A percentile compares a stretch with the other conserved stretches of the same genome.
Evolutionary conservation across 2,888 invertebrate species (phyloP).

Genomic region (Elegia similella): DNA sequence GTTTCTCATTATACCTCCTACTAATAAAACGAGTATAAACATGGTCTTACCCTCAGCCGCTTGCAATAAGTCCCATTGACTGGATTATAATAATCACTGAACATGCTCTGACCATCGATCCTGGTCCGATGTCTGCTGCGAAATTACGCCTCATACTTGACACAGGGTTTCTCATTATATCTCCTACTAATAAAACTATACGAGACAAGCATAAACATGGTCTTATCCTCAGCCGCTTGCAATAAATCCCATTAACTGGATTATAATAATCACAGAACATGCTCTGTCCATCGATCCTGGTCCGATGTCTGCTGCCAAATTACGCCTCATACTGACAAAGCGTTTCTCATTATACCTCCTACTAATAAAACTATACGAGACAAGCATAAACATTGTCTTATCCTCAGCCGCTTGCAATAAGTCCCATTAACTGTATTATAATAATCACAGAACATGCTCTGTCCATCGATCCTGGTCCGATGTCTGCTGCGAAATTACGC

Average conservation of each 20-base stretch:
- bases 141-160: constrained; percentile 98
- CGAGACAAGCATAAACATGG: background rate
- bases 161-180: constrained; percentile 99
- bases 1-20: constrained; percentile 83
- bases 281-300: constrained; percentile 94
- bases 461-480: constrained; percentile 94
- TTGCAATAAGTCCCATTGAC: constrained; percentile 96
- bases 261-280: constrained; percentile 99
- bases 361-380: too few relatives aligned
- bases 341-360: too few relatives aligned
- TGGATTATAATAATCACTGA: constrained; percentile 97
- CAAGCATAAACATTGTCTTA: constrained; percentile 37
- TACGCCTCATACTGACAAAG: constrained; percentile 98
- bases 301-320: constrained; percentile 96
- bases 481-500: too few relatives aligned
- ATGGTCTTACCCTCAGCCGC: too few relatives aligned
- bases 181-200: too few relatives aligned
- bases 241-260: constrained; percentile 93
- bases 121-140: constrained; percentile 96
- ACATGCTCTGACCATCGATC: constrained; percentile 96
- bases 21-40: background rate
- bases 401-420: constrained; percentile 96
- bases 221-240: constrained; percentile 92
- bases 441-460: constrained; percentile 98
- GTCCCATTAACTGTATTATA: constrained; percentile 94